Base-by-base conservation (phyloP, 2,113 vertebrate species). In the Zeus faber region DNA sequence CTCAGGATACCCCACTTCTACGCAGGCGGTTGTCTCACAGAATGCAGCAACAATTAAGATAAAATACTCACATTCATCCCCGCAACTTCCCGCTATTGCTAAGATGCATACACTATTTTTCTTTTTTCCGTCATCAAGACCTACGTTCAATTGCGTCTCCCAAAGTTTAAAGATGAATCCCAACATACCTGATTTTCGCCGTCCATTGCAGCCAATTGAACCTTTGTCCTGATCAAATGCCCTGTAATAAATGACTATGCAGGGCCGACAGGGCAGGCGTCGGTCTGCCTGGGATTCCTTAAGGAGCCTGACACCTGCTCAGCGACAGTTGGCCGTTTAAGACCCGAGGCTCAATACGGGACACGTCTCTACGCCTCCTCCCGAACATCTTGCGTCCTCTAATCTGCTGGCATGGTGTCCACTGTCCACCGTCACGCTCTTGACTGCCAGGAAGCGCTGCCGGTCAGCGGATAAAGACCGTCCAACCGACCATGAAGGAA, bases 261-360 rank as follows among this genome's bases (percentile, higher is more conserved):
- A 2, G 9, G 8, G 9, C 9, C 31, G 9, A 11, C 33, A n/a
- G n/a, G 3, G 5, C 13, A 11, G 33, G 13, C 33, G 11, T 67
- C 60, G 31, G 57, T 18, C 54, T 66, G 67, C 29, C 53, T 43
- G 9, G 11, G 20, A 25, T 56, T 22, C 24, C 16, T 46, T 69
- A 75, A 71, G 77, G 72, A 79, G 58, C 74, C 75, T 43, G 63
- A 82, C 76, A 81, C 73, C 76, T 70, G 77, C 64, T 78, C 71
- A 50, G 61, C n/a, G 31, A 68, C 72, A 54, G 80, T 80, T 79
- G 66, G 70, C 68, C 61, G 67, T 43, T 52, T 69, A 62, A 58
- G 67, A 63, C 67, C 68, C 52, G 65, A 67, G 54, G 46, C 60
- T 65, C 72, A 70, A 57, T 40, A 58, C 31, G 68, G 78, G 61